Conservation (phyloP, 2,888 invertebrate species). For the Clusia tigrina region DNA sequence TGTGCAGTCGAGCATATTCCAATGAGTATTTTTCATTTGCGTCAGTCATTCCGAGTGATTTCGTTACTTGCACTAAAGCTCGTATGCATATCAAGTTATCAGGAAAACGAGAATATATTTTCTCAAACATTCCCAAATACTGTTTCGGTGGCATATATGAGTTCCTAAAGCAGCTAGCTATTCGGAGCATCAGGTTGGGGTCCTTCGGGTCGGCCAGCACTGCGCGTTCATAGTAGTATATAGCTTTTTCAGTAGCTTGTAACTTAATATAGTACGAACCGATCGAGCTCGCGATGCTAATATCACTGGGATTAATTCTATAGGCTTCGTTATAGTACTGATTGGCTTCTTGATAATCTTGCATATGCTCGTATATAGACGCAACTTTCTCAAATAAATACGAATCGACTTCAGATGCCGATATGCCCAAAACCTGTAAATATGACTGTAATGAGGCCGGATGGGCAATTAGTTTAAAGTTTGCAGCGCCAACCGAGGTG, state of each 20-base stretch:
- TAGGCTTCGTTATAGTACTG: constrained; percentile 63
- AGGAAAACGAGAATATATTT: constrained; percentile 85
- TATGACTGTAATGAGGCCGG: constrained; percentile 73
- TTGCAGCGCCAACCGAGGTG: constrained; percentile 27
- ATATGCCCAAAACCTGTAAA: constrained; percentile 80
- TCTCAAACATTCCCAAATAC: constrained; percentile 62
- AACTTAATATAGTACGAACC: constrained; percentile 89
- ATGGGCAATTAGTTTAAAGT: constrained; percentile 36
- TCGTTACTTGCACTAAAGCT: constrained; percentile 65
- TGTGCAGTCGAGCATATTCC: constrained; percentile 78
- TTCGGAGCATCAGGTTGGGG: constrained; percentile 85
- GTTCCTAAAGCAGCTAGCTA: constrained; percentile 83
- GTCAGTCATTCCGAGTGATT: constrained; percentile 83
- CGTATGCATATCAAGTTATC: constrained; percentile 94
- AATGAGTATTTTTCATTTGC: constrained; percentile 80
- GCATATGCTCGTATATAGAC: constrained; percentile 86
- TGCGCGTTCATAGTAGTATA: constrained; percentile 82
- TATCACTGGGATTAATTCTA: constrained; percentile 61
- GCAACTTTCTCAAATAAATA: constrained; percentile 89
- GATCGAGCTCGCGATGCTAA: constrained; percentile 84
- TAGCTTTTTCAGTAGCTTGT: constrained; percentile 87
- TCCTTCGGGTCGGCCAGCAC: constrained; percentile 79
- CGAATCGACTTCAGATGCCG: constrained; percentile 86
- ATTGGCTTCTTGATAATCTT: constrained; percentile 86
- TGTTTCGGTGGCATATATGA: constrained; percentile 73